Percentiles rank a stretch among this genome's conserved stretches.
Conservation (phyloP, 2,888 invertebrate species). For the Eugnorisma glareosa region DNA sequence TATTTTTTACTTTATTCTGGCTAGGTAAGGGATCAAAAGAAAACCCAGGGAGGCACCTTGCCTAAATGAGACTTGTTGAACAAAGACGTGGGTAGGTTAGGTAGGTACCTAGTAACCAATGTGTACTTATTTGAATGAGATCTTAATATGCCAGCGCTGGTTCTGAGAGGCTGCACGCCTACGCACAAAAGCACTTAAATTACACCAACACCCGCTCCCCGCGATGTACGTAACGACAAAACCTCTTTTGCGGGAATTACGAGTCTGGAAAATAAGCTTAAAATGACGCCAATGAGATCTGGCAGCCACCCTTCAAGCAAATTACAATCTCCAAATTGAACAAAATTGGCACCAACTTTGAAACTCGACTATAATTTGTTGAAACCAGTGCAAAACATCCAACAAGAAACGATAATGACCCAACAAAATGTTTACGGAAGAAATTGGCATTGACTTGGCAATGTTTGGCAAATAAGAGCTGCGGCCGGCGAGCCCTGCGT, state of each 20-base stretch:
- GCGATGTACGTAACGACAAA: conserved; percentile 58
- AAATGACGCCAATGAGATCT: conserved; percentile 65
- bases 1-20: not conserved
- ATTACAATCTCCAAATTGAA: conserved; percentile 67
- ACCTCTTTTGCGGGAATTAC: conserved; percentile 61
- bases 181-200: conserved; percentile 64
- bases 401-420: conserved; percentile 82
- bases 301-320: conserved; percentile 65
- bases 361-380: conserved; percentile 66
- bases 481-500: conserved; percentile 80
- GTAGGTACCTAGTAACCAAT: not conserved
- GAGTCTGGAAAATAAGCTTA: conserved; percentile 68
- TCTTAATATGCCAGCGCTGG: conserved; percentile 37
- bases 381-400: conserved; percentile 72
- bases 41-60: not conserved
- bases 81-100: conserved; percentile 9
- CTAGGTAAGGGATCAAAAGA: not conserved
- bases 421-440: conserved; percentile 85
- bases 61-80: not conserved
- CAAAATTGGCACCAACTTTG: conserved; percentile 66
- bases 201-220: conserved; percentile 51
- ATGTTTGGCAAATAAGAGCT: conserved; percentile 86
- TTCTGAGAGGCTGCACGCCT: conserved; percentile 43
- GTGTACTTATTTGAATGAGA: conserved; percentile 40
- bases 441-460: conserved; percentile 83